These are phyloP conservation scores for Sarcophaga rosellei DNA, from an alignment of 2,888 invertebrate genomes.

Conservation along the genomic window DNA sequence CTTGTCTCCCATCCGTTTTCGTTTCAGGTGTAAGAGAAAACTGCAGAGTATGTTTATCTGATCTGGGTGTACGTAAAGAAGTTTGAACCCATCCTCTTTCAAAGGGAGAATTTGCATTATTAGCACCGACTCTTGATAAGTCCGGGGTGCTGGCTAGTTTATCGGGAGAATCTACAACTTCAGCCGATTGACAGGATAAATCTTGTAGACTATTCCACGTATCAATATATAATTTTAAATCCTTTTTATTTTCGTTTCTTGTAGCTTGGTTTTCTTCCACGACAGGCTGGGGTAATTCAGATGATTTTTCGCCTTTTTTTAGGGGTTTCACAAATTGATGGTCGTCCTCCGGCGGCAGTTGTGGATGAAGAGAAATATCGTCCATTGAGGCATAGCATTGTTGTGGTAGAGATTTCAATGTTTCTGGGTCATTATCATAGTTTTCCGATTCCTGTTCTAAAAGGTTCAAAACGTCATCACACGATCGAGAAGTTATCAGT, in stretches of 20 bases:
- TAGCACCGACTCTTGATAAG: constrained; percentile 78
- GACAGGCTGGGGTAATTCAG: neutral
- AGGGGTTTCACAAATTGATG: constrained; percentile 39
- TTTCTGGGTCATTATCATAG: constrained; percentile 42
- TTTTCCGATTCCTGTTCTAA: constrained; percentile 71
- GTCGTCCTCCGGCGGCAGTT: constrained; percentile 52
- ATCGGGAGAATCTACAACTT: constrained; percentile 36
- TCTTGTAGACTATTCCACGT: constrained; percentile 56
- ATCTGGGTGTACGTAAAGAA: constrained; percentile 84
- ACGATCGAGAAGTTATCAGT: constrained; percentile 81
- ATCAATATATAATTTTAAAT: constrained; percentile 56
- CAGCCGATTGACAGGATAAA: constrained; percentile 31
- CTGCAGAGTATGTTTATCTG: constrained; percentile 83
- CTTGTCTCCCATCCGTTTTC: constrained; percentile 33
- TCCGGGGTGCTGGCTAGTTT: constrained; percentile 63
- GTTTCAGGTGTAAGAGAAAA: constrained; percentile 69
- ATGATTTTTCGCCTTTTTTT: constrained; percentile 38
- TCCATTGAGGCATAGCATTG: constrained; percentile 83
- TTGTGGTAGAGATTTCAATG: constrained; percentile 55
- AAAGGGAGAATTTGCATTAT: constrained; percentile 79
- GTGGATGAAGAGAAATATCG: constrained; percentile 83
- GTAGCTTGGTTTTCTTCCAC: neutral
- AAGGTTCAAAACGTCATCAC: constrained; percentile 83
- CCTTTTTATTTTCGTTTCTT: constrained; percentile 10
- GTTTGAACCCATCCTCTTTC: constrained; percentile 84